Evolutionary conservation across 2,797 vertebrate genomes (phyloP).

Genomic region (Lacerta bilineata): DNA sequence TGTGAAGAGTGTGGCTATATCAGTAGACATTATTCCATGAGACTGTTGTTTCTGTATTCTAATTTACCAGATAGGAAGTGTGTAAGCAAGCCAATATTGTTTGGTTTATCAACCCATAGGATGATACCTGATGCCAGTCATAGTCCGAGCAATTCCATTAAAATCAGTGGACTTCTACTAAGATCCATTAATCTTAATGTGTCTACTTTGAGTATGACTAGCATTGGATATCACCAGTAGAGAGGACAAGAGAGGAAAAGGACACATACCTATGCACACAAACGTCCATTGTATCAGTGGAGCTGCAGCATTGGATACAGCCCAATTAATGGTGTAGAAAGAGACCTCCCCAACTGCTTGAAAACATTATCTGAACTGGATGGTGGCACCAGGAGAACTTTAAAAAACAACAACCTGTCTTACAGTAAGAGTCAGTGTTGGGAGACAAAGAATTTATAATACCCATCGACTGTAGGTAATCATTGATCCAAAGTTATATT

Average conservation of each 20-base stretch:
- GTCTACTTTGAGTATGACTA: too few relatives aligned
- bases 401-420: not conserved
- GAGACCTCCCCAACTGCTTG: not conserved
- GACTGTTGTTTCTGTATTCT: not conserved
- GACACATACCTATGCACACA: too few relatives aligned
- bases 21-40: not conserved
- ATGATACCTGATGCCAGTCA: not conserved
- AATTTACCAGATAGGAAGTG: not conserved
- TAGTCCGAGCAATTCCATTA: too few relatives aligned
- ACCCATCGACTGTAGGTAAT: constrained; percentile 17
- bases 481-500: constrained; percentile 45
- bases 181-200: too few relatives aligned
- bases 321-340: not conserved
- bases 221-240: too few relatives aligned
- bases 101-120: not conserved
- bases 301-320: too few relatives aligned
- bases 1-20: not conserved
- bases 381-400: constrained; percentile 13
- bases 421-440: constrained; percentile 8
- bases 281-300: too few relatives aligned
- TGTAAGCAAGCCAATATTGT: not conserved
- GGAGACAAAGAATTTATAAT: constrained; percentile 42
- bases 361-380: constrained; percentile 1
- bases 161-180: too few relatives aligned
- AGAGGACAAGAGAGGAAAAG: too few relatives aligned